A percentile compares a stretch with the other conserved stretches of the same genome.
These are phyloP conservation scores for Ctenodactylus gundi DNA, from an alignment of 2,113 vertebrate species.

Conservation along the genomic window DNA sequence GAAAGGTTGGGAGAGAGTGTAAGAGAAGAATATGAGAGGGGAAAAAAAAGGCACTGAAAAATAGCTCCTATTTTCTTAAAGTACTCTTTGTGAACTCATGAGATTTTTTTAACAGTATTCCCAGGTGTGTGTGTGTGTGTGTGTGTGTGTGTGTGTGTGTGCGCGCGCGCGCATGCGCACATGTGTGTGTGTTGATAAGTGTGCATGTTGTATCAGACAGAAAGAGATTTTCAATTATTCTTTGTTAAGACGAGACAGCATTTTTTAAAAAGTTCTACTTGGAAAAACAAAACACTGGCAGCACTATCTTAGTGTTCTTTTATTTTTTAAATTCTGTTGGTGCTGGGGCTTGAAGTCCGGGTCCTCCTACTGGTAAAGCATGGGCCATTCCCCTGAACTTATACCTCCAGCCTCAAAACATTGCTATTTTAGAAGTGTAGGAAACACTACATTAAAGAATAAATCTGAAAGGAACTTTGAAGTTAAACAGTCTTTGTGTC, in stretches of 20 bases:
- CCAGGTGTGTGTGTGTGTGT: accelerated
- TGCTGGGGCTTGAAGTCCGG: not conserved
- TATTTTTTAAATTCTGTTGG: not conserved
- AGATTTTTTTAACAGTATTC: not conserved
- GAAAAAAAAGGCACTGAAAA: too few species aligned
- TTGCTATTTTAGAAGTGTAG: slow-evolving; percentile 9
- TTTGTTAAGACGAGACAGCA: not conserved
- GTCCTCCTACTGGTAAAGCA: not conserved
- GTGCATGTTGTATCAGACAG: too few species aligned
- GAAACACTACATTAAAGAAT: not conserved
- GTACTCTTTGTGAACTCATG: not conserved
- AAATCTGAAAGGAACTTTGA: not conserved
- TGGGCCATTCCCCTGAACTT: not conserved
- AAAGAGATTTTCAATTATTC: not conserved
- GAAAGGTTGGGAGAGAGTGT: not conserved
- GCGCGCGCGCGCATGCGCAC: too few species aligned
- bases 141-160: not conserved
- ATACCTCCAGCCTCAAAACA: not conserved
- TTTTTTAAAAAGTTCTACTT: not conserved
- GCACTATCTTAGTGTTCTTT: not conserved
- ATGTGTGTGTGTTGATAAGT: too few species aligned
- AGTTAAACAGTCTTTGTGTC: not conserved
- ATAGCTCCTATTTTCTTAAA: too few species aligned
- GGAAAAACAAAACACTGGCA: not conserved
- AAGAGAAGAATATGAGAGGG: not conserved